Evolutionary conservation across 2,888 invertebrate genomes (phyloP), one percentile per base, ranked within the genome.

Genomic region (Abrostola tripartita): DNA sequence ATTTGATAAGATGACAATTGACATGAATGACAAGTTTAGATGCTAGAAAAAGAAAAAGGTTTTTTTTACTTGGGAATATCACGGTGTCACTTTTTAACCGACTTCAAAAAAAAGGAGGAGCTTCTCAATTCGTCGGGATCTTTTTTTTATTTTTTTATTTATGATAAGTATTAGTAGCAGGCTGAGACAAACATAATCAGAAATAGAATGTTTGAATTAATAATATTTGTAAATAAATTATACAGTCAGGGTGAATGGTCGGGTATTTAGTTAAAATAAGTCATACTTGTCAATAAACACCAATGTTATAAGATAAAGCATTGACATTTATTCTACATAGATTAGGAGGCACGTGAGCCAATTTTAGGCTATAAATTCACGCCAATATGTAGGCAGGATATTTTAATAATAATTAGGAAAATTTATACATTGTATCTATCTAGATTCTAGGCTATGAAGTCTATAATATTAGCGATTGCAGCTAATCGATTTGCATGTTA

Each of bases 221-320:
- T 41, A 36, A 5, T 37, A 55, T 52, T 36, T 58, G 47, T 38
- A 53, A 44, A 61, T 63, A 68, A 61, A 68, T 73, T 12, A 14
- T 40, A 52, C 10, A 50, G 47, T 53, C 61, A 49, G 61, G 61
- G 47, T 50, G 58, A 71, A 61, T 52, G 36, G 55, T 64, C 56
- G 51, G 10, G 24, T 60, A 44, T 50, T 67, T 53, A 41, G 40
- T 38, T 24, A 53, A 68, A 67, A 57, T 65, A 66, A 52, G 41
- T 65, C 57, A 62, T 58, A 38, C 60, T 59, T 70, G 65, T 67
- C 74, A 72, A 72, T 65, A 74, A 68, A 66, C 42, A 55, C 50
- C 24, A 63, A 65, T 61, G 68, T 58, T 76, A 37, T 41, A 53
- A 65, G 73, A 75, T 75, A 75, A 63, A 36, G 42, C 35, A 40